These are phyloP conservation scores for Pristiophorus japonicus DNA, from an alignment of 2,113 vertebrate genomes.

Conservation along the genomic window DNA sequence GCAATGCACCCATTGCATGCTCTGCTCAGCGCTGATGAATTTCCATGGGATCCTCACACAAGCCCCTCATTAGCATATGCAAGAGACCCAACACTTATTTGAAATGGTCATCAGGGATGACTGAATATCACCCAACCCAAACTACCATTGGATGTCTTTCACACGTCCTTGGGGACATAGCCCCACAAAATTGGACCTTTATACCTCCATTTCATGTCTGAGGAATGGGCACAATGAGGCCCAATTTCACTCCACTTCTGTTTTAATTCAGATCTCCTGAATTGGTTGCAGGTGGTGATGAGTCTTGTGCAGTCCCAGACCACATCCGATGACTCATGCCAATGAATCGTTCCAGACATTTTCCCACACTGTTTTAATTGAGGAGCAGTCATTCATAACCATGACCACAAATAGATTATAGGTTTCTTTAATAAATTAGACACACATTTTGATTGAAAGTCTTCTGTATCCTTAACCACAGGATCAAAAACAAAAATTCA, in stretches of 20 bases:
- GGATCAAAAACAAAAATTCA: background rate
- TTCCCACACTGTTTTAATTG: background rate
- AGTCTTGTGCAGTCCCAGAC: background rate
- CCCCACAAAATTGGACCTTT: background rate
- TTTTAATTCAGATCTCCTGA: background rate
- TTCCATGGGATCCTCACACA: background rate
- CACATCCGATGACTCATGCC: background rate
- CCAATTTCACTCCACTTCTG: background rate
- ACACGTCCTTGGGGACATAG: too few species aligned
- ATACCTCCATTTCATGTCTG: background rate
- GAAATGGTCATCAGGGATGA: background rate
- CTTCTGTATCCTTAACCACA: background rate
- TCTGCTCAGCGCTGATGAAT: too few species aligned
- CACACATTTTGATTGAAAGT: background rate
- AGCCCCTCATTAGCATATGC: background rate
- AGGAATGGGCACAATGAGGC: background rate
- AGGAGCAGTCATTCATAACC: background rate
- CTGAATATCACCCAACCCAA: background rate
- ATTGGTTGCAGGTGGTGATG: background rate
- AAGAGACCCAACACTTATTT: background rate
- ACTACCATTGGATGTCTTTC: background rate
- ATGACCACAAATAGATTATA: background rate
- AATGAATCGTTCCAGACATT: background rate
- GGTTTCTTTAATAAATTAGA: background rate
- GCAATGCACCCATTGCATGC: too few species aligned